phyloP scores from a whole-genome alignment of 2,797 vertebrate genomes.

The Phaenicophaeus curvirostris region DNA sequence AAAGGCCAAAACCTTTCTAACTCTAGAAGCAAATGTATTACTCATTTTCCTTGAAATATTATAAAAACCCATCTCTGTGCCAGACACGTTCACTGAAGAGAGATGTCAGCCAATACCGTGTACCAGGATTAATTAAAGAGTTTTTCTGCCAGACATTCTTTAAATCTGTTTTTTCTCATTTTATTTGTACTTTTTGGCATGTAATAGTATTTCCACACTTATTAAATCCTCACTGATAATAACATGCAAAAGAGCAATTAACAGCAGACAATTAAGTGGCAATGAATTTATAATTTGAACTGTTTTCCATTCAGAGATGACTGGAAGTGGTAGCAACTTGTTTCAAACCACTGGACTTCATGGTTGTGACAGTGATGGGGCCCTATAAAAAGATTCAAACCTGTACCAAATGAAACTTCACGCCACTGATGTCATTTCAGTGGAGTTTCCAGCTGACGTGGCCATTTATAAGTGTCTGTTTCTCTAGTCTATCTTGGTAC shows the following conservation, averaged over 20 bases:
- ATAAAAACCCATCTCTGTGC: neutral
- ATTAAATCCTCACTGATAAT: constrained; percentile 66
- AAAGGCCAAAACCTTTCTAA: neutral
- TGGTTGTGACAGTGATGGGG: neutral
- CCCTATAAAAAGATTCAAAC: constrained; percentile 34
- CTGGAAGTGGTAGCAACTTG: constrained; percentile 66
- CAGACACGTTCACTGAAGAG: constrained; percentile 14
- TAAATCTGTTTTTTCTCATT: constrained; percentile 50
- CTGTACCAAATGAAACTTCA: constrained; percentile 66
- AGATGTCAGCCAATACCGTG: constrained; percentile 1
- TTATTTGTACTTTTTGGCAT: constrained; percentile 71
- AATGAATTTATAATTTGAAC: constrained; percentile 74
- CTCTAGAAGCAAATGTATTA: constrained; percentile 1
- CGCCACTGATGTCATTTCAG: constrained; percentile 48
- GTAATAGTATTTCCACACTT: constrained; percentile 62
- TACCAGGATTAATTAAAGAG: constrained; percentile 64
- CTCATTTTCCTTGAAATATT: constrained; percentile 29
- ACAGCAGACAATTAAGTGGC: constrained; percentile 70
- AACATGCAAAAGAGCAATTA: constrained; percentile 72
- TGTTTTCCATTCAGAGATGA: constrained; percentile 72
- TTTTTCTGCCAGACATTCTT: constrained; percentile 61
- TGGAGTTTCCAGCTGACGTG: constrained; percentile 65
- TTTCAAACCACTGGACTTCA: constrained; percentile 47
- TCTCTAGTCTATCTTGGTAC: constrained; percentile 51
- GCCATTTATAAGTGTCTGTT: constrained; percentile 55